Evolutionary conservation across 2,113 vertebrate genomes (phyloP).

Genomic region (Dasyprocta punctata): DNA sequence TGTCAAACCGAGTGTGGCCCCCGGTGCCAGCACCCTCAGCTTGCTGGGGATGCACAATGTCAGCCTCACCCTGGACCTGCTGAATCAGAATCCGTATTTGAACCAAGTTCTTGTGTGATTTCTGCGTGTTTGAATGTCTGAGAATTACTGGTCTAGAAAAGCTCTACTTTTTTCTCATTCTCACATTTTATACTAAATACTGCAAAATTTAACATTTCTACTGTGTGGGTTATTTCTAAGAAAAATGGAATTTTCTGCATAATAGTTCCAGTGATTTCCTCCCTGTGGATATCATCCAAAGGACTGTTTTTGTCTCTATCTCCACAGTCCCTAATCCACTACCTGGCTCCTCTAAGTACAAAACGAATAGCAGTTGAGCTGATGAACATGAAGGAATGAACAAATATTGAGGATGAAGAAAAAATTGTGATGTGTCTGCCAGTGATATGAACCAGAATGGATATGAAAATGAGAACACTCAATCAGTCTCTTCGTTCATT

Average conservation of each 20-base stretch:
- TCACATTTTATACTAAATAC: constrained; percentile 15
- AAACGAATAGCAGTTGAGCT: not conserved
- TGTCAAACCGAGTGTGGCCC: not conserved
- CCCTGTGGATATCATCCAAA: not conserved
- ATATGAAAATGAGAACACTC: not conserved
- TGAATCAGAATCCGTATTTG: not conserved
- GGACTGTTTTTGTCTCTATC: not conserved
- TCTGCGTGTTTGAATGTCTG: not conserved
- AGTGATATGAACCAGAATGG: not conserved
- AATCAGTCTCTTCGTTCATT: not conserved
- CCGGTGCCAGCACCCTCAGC: no score
- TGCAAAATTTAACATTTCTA: constrained; percentile 15
- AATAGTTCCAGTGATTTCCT: constrained; percentile 17
- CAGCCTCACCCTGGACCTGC: not conserved
- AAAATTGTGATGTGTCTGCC: not conserved
- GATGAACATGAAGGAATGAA: constrained; percentile 33
- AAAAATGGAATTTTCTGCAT: constrained; percentile 1
- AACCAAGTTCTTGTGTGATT: not conserved
- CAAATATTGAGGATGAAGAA: constrained; percentile 35
- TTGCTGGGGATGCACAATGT: not conserved
- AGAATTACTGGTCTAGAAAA: not conserved
- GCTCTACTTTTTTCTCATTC: not conserved
- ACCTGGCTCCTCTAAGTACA: not conserved
- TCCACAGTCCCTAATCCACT: not conserved
- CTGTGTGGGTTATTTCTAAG: not conserved